Evolutionary conservation across 2,888 invertebrate genomes (phyloP), one percentile per base, ranked within the genome.

Genomic region (Seira sanloemensis): DNA sequence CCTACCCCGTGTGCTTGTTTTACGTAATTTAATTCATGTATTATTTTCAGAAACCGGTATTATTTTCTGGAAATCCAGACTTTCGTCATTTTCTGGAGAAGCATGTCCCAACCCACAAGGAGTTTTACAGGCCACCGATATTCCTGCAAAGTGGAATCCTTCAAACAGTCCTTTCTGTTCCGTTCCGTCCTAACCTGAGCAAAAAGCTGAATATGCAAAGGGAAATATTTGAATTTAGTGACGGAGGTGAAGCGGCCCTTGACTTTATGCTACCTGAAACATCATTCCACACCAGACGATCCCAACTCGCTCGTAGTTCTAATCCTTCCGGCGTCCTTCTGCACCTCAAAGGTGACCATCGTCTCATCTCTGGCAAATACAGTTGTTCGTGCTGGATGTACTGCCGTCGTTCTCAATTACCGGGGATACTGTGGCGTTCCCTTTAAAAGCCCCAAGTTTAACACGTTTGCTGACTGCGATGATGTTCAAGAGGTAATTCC

Each of bases 391-490:
- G 21, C 72, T 67, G 79, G 79, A 0, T 66, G 73, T 27, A 54
- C 65, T 23, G 79, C 79, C 12, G 79, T 73, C 0, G 79, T 79
- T 46, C 79, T 79, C 25, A 79, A 79, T 73, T 79, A 79, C 26
- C 18, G 96, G 89, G 96, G 96, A 7, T 92, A 95, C 25, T 96
- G 95, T 86, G 95, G 95, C 24, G 91, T 95, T 89, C 92, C 93
- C 90, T 92, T 95, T 78, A 95, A 94, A 94, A 96, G 96, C 73
- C 94, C 96, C 84, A 93, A 95, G 87, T 94, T 96, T 37, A 97
- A 97, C 92, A 95, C 96, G 91, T 97, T 97, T 58, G 93, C 96
- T 18, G 95, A 95, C 91, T 94, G 94, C 91, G 95, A 94, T 88
- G 97, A 97, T 92, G 92, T 96, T 86, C 92, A 93, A 46, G 94